Conservation (phyloP, 2,113 vertebrate species). For the Kobus ellipsiprymnus region DNA sequence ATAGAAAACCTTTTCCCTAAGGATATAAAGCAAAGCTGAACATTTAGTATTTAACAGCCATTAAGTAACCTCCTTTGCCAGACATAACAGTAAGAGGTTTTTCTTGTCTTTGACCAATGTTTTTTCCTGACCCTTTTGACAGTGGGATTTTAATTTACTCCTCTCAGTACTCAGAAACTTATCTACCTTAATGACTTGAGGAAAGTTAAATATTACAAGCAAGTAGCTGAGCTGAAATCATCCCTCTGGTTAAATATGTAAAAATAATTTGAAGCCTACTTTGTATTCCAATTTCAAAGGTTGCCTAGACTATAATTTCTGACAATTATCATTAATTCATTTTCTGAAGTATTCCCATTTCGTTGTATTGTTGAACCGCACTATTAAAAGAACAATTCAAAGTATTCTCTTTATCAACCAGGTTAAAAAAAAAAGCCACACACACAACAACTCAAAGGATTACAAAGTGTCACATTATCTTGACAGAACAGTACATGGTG, state of each 20-base stretch:
- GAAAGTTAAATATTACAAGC: constrained; percentile 48
- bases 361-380: constrained; percentile 48
- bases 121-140: background rate
- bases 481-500: constrained; percentile 62
- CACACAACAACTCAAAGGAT: constrained; percentile 46
- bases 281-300: constrained; percentile 11
- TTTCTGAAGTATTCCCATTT: constrained; percentile 64
- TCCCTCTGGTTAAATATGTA: constrained; percentile 44
- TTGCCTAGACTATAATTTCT: constrained; percentile 55
- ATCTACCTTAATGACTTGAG: background rate
- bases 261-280: constrained; percentile 42
- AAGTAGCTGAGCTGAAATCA: constrained; percentile 41
- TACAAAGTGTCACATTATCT: constrained; percentile 67
- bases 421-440: constrained; percentile 3
- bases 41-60: background rate
- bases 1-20: background rate
- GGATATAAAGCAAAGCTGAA: background rate
- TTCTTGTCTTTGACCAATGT: background rate
- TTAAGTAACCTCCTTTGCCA: background rate
- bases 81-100: background rate
- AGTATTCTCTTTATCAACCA: constrained; percentile 66
- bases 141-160: background rate
- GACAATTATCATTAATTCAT: constrained; percentile 67
- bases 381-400: constrained; percentile 73
- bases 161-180: background rate